Percentiles rank a stretch among this genome's conserved stretches.
Conservation (phyloP, 23 tunicate genomes). For the Halocynthia roretzi region DNA sequence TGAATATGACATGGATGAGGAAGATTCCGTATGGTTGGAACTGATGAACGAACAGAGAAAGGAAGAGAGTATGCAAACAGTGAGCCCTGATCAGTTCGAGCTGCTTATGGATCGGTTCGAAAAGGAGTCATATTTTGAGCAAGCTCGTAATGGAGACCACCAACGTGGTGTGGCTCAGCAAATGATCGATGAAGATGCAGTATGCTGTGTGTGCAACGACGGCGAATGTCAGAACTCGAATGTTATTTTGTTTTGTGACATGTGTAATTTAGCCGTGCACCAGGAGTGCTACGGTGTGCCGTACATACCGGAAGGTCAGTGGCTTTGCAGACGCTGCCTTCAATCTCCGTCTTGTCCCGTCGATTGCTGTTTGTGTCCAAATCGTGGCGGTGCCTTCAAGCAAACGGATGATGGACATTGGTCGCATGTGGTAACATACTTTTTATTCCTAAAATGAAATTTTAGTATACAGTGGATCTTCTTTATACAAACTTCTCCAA, state of each 20-base stretch:
- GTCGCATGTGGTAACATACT: constrained; percentile 56
- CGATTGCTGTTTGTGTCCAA: constrained; percentile 89
- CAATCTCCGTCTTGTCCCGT: constrained; percentile 96
- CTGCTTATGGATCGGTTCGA: constrained; percentile 86
- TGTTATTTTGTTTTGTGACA: constrained; percentile 89
- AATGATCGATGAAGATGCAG: constrained; percentile 94
- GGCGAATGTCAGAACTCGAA: constrained; percentile 98
- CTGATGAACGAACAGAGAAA: constrained; percentile 71
- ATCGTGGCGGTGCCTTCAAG: constrained; percentile 85
- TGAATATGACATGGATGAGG: constrained; percentile 98
- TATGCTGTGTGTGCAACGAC: constrained; percentile 98
- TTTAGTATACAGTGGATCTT: too few species aligned
- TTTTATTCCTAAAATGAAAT: too few species aligned
- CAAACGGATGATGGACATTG: constrained; percentile 93
- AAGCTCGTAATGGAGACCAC: constrained; percentile 50
- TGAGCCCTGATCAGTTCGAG: constrained; percentile 70
- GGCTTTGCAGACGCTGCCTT: constrained; percentile 87
- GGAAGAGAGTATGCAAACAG: constrained; percentile 24
- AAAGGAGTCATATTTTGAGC: constrained; percentile 95
- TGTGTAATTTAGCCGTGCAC: constrained; percentile 98
- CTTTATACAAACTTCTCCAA: too few species aligned
- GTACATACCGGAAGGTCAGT: constrained; percentile 98
- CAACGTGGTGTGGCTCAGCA: constrained; percentile 25
- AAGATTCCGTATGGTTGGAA: constrained; percentile 93
- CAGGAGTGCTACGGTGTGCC: constrained; percentile 99